These are phyloP conservation scores for Ceratoteleas bidentatus DNA, from an alignment of 1,140 invertebrate genomes.

Conservation along the genomic window DNA sequence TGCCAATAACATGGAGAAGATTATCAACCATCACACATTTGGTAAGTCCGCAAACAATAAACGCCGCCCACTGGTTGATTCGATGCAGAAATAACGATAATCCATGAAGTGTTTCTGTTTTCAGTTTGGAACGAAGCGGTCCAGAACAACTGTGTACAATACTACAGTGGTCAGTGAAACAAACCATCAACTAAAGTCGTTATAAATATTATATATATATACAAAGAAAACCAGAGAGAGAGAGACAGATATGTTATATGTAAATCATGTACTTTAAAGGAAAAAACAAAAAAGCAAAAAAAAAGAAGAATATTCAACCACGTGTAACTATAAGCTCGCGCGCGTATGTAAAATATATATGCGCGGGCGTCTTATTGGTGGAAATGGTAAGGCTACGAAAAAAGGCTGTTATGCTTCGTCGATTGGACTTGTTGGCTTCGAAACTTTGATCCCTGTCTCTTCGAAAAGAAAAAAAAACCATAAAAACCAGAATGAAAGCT, in stretches of 20 bases:
- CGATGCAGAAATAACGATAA: no score
- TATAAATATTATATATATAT: slow-evolving; percentile 59
- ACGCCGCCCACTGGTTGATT: no score
- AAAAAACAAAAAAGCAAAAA: slow-evolving; percentile 39
- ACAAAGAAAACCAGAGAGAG: slow-evolving; percentile 29
- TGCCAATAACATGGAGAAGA: slow-evolving; percentile 43
- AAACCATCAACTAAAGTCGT: slow-evolving; percentile 48
- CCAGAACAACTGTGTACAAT: no score
- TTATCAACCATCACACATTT: slow-evolving; percentile 42
- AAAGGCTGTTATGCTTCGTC: slow-evolving; percentile 59
- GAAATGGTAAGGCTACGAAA: slow-evolving; percentile 48
- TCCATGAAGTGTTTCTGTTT: no score
- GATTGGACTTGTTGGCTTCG: slow-evolving; percentile 44
- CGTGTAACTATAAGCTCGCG: slow-evolving; percentile 39
- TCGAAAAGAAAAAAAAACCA: slow-evolving; percentile 29
- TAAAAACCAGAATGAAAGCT: not conserved
- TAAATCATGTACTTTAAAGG: slow-evolving; percentile 65
- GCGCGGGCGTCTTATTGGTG: no score
- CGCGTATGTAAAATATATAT: slow-evolving; percentile 55
- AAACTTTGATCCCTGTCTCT: slow-evolving; percentile 32
- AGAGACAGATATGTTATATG: slow-evolving; percentile 54
- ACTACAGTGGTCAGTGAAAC: slow-evolving; percentile 79
- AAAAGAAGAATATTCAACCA: slow-evolving; percentile 40
- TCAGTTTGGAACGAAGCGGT: no score
- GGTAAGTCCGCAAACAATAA: slow-evolving; percentile 70